Evolutionary conservation across 2,888 invertebrate genomes (phyloP).

Genomic region (Stenurella melanura): DNA sequence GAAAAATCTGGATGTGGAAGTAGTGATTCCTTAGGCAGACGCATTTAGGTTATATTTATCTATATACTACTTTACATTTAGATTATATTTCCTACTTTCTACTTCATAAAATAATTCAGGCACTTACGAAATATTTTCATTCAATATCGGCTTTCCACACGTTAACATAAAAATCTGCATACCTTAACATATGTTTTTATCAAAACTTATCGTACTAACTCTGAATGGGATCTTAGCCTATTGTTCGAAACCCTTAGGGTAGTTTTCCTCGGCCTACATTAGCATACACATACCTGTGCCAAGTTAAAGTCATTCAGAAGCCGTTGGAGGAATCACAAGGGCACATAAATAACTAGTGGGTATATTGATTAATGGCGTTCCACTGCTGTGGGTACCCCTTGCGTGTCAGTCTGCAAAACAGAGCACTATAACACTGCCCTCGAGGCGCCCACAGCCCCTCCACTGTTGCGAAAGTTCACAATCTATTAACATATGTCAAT

Average conservation of each 20-base stretch:
- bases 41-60: no score
- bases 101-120: not conserved
- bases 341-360: conserved; percentile 40
- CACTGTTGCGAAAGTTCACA: conserved; percentile 34
- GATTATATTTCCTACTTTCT: not conserved
- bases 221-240: not conserved
- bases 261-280: conserved; percentile 23
- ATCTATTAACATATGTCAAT: conserved; percentile 43
- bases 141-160: not conserved
- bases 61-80: no score
- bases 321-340: conserved; percentile 38
- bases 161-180: not conserved
- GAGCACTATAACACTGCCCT: conserved; percentile 32
- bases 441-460: conserved; percentile 31
- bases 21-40: no score
- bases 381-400: conserved; percentile 28
- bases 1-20: no score
- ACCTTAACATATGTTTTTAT: not conserved
- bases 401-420: conserved; percentile 41
- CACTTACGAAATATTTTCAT: not conserved
- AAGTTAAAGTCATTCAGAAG: conserved; percentile 24
- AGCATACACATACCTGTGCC: conserved; percentile 33
- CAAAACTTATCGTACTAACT: not conserved
- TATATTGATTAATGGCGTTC: conserved; percentile 38
- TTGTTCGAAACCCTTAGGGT: not conserved